These are phyloP conservation scores for Rhorus exstirpatorius DNA, from an alignment of 2,888 invertebrate species.

Conservation along the genomic window DNA sequence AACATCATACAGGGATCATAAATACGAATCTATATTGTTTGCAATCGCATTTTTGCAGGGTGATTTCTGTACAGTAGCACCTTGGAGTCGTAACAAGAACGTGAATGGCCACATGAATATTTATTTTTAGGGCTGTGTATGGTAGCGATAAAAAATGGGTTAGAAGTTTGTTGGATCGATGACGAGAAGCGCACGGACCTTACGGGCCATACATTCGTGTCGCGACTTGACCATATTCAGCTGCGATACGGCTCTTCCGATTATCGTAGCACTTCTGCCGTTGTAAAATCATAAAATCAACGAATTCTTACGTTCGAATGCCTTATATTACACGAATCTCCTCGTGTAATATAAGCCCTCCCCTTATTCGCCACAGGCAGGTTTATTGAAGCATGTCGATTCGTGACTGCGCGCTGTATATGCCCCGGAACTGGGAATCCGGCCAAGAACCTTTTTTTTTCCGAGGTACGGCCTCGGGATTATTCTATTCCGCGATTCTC, in stretches of 20 bases:
- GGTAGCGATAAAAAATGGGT: conserved; percentile 38
- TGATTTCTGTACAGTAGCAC: not conserved
- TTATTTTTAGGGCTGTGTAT: conserved; percentile 27
- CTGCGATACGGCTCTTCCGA: not conserved
- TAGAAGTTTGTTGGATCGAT: conserved; percentile 63
- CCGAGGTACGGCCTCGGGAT: conserved; percentile 32
- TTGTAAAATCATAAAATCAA: not conserved
- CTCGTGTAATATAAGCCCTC: too few relatives aligned
- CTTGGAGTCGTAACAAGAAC: not conserved
- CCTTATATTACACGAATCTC: too few relatives aligned
- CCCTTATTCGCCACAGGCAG: not conserved
- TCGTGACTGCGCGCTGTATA: conserved; percentile 33
- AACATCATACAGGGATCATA: too few relatives aligned
- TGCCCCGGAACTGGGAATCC: conserved; percentile 56
- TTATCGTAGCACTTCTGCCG: not conserved
- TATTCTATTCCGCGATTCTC: conserved; percentile 32
- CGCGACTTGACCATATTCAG: conserved; percentile 28
- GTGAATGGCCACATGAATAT: conserved; percentile 3
- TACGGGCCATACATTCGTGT: conserved; percentile 32
- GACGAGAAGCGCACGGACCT: conserved; percentile 30
- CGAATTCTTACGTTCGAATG: not conserved
- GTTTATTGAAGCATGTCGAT: conserved; percentile 29
- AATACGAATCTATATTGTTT: too few relatives aligned
- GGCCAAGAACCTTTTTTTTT: conserved; percentile 54
- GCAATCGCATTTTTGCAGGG: too few relatives aligned